Base-by-base conservation (phyloP, 2,888 invertebrate species). In the Oegoconia quadripuncta region DNA sequence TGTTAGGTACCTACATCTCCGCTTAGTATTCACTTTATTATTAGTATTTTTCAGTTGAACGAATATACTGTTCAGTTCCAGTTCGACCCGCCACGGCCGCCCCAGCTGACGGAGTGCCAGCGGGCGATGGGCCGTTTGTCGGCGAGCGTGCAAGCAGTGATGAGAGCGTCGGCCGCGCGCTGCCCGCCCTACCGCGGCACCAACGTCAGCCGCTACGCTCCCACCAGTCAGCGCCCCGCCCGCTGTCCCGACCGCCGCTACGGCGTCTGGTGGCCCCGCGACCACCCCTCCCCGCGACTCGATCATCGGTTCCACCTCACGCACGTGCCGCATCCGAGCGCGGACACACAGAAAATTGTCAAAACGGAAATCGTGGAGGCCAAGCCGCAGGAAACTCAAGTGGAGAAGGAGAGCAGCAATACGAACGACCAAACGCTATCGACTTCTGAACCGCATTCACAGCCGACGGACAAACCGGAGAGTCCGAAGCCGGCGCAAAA, bases 141-240 rank as follows among this genome's bases (percentile, higher is more conserved):
- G 11, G 76, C 79, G 1, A 79, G 76, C 44, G 75, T 83, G 39
- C 83, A 82, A 46, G 82, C 77, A 1, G 74, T 74, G 22, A 73
- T 80, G 60, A 62, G 80, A 5, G 77, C 81, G 9, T 66, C 77
- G 3, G 71, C 76, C 1, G 70, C 71, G 16, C 73, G 83, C 25
- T 77, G 74, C 40, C 73, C 74, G 0, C 77, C 76, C 3, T 86
- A 86, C 55, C 70, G 86, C 26, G 84, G 80, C 36, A 79, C 84
- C 41, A 80, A 82, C 50, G 74, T 82, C 36, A 77, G 77, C 42
- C 71, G 84, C 14, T 83, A 81, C 61, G 77, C 84, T 16, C 82
- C 84, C 41, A 80, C 83, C 13, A 73, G 70, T 20, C 79, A 68
- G 42, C 66, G 84, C 8, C 80, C 80, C 0, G 53, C 71, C 15